Base-by-base conservation (phyloP, 2,888 invertebrate genomes). In the Rotaria sp. region DNA sequence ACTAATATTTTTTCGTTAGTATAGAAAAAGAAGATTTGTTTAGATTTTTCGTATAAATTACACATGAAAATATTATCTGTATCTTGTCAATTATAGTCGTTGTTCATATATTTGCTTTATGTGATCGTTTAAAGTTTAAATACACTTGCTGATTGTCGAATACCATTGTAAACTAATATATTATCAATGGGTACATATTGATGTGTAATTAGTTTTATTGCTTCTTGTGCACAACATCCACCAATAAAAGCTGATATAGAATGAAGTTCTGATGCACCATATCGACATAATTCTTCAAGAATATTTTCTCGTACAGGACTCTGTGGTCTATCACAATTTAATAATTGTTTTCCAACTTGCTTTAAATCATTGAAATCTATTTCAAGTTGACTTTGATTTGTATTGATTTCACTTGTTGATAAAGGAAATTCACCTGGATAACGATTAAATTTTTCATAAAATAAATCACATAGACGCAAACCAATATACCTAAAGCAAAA, bases 111-210 rank as follows among this genome's bases (percentile, higher is more conserved):
- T 52, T 21, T 8, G 24, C 24, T 52, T 21, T 24, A 24, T 21
- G 24, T 52, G 21, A 30, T 2, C 1, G 89, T 94, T 94, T 93
- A 95, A 90, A 96, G 93, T 89, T 93, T 94, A 91, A 95, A 95
- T 84, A 95, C 94, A 84, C 94, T 94, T 85, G 95, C 94, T 88
- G 94, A 95, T 86, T 95, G 95, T 87, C 94, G 94, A 88, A 96
- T 95, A 85, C 95, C 97, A 93, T 98, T 97, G 92, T 96, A 97
- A 88, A 99, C 94, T 91, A 96, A 95, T 0, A 96, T 96, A 91
- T 98, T 97, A 91, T 97, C 94, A 87, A 99, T 93, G 57, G 98
- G 98, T 90, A 96, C 95, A 92, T 96, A 99, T 92, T 99, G 99
- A 89, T 94, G 94, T 5, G 98, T 98, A 86, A 97, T 93, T 87